These are phyloP conservation scores for Monarcha castaneiventris DNA, from an alignment of 2,113 vertebrate species.

Conservation along the genomic window DNA sequence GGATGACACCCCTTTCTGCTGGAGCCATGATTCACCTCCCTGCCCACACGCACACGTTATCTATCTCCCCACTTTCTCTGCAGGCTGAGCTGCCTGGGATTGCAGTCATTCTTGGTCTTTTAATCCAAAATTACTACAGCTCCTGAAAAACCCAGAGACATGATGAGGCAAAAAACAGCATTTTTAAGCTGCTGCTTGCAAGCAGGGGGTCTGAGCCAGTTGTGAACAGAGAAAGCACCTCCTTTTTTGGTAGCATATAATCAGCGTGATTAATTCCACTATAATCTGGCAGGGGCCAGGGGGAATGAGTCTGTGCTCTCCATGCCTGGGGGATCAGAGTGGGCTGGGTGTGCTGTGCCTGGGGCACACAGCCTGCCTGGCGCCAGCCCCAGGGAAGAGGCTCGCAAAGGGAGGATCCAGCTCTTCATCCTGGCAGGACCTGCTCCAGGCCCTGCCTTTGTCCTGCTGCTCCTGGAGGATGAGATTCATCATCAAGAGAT, in stretches of 20 bases:
- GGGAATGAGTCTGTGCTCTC: slow-evolving; percentile 38
- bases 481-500: neutral
- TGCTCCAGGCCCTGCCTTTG: neutral
- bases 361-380: neutral
- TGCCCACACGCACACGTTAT: neutral
- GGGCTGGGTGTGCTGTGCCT: neutral
- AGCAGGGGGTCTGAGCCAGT: slow-evolving; percentile 33
- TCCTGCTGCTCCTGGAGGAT: neutral
- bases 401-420: neutral
- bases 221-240: slow-evolving; percentile 42
- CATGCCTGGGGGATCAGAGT: slow-evolving; percentile 20
- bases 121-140: slow-evolving; percentile 16
- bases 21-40: neutral
- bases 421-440: neutral
- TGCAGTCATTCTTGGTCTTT: slow-evolving; percentile 31
- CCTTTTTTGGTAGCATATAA: slow-evolving; percentile 75
- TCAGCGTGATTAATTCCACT: slow-evolving; percentile 59
- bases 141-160: neutral
- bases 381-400: neutral
- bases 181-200: slow-evolving; percentile 37
- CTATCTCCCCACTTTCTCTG: neutral
- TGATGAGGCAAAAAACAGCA: slow-evolving; percentile 18
- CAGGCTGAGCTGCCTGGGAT: slow-evolving; percentile 24
- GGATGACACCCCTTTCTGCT: neutral
- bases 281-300: slow-evolving; percentile 43